These are phyloP conservation scores for Ennomos erosarius DNA, from an alignment of 2,888 invertebrate genomes.

Conservation along the genomic window DNA sequence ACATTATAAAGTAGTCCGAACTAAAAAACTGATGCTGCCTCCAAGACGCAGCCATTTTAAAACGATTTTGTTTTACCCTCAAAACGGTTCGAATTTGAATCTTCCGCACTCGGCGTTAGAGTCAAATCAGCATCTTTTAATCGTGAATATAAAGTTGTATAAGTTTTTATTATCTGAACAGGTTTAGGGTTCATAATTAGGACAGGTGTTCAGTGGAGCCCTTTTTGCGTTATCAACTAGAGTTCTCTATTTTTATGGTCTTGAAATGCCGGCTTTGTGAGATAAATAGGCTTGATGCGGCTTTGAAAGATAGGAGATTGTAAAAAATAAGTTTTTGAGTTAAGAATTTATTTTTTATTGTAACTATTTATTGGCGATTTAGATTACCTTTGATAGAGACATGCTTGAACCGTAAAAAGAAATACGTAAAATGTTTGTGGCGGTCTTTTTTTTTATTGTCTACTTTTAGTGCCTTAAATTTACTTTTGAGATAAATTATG, in stretches of 20 bases:
- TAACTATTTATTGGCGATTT: constrained; percentile 10
- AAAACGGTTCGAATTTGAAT: constrained; percentile 38
- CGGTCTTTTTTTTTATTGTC: no score
- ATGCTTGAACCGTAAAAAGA: not conserved
- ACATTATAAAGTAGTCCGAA: constrained; percentile 69
- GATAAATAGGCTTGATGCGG: constrained; percentile 22
- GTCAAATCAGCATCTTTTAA: constrained; percentile 3
- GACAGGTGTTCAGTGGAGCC: constrained; percentile 73
- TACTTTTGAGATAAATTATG: no score
- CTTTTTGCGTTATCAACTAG: constrained; percentile 57
- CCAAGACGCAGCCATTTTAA: constrained; percentile 7
- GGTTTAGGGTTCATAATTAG: constrained; percentile 75
- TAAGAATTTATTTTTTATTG: constrained; percentile 17
- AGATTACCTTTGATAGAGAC: constrained; percentile 17
- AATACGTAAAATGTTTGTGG: not conserved
- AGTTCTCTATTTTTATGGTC: constrained; percentile 44
- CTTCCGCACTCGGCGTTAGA: constrained; percentile 34
- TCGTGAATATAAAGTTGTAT: constrained; percentile 14
- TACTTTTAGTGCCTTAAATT: no score
- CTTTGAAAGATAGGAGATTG: constrained; percentile 13
- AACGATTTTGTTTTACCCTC: not conserved
- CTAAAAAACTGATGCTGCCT: constrained; percentile 55
- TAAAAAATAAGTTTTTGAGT: constrained; percentile 10
- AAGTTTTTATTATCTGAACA: constrained; percentile 50
- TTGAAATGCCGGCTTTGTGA: constrained; percentile 29